Conservation (phyloP, 2,888 invertebrate species). For the Patella depressa region DNA sequence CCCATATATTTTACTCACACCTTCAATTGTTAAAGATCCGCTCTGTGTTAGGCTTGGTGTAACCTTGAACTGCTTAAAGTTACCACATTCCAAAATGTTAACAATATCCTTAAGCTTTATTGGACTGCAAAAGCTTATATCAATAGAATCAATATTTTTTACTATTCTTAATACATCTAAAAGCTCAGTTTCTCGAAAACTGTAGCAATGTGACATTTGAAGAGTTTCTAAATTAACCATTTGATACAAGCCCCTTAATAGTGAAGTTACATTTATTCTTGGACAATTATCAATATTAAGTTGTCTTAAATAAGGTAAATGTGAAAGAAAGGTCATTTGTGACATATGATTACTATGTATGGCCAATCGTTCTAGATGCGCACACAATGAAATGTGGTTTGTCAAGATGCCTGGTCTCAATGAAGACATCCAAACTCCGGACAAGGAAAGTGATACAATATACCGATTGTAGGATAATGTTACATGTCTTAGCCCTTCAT, state of each 20-base stretch:
- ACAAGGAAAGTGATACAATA: not conserved
- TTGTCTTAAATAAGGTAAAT: not conserved
- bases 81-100: constrained; percentile 1
- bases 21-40: not conserved
- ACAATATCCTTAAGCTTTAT: not conserved
- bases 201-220: constrained; percentile 3
- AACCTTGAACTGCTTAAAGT: not conserved
- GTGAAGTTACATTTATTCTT: not conserved
- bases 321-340: not conserved
- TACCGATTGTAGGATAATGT: not conserved
- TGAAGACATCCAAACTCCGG: not conserved
- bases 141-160: not conserved
- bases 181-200: not conserved
- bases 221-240: not conserved
- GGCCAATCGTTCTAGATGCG: not conserved
- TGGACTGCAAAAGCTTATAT: not conserved
- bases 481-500: not conserved
- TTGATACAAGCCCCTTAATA: not conserved
- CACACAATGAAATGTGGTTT: constrained; percentile 1
- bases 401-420: not conserved
- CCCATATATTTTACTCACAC: not conserved
- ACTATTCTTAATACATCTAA: constrained; percentile 2
- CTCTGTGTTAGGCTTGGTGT: not conserved
- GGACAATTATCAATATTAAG: constrained; percentile 1
- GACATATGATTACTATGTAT: constrained; percentile 3